Conservation (phyloP, 1,140 invertebrate species). For the Lepidotrigona ventralis region DNA sequence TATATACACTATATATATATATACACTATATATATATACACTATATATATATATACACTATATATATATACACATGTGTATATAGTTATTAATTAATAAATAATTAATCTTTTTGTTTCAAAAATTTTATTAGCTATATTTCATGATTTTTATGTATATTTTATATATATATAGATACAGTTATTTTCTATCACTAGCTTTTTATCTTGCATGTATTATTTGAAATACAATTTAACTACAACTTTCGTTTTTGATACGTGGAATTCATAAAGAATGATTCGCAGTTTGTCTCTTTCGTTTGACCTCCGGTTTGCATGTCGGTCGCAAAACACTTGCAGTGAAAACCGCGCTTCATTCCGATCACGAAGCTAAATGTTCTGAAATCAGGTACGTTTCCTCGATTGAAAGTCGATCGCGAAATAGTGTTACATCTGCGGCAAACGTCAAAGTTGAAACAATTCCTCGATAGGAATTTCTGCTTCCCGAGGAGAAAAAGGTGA, state of each 20-base stretch:
- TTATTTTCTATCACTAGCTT: background rate
- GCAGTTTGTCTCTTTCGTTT: too few species aligned
- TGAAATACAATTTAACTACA: background rate
- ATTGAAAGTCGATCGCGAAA: slow-evolving; percentile 33
- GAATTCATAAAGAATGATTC: too few species aligned
- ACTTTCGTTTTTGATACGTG: background rate
- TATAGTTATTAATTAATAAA: too few species aligned
- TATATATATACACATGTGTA: too few species aligned
- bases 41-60: too few species aligned
- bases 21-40: too few species aligned
- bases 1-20: too few species aligned
- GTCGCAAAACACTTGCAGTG: background rate
- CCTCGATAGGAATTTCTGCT: slow-evolving; percentile 1
- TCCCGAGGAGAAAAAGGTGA: slow-evolving; percentile 27
- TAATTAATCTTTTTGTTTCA: too few species aligned
- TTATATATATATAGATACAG: background rate
- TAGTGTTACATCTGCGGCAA: slow-evolving; percentile 34
- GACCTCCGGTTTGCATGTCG: too few species aligned
- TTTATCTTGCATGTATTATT: background rate
- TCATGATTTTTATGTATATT: background rate
- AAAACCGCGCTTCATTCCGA: slow-evolving; percentile 1
- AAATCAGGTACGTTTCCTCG: slow-evolving; percentile 29
- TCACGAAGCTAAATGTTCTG: slow-evolving; percentile 9
- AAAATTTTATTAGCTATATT: background rate
- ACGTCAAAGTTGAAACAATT: slow-evolving; percentile 56